Base-by-base conservation (phyloP, 2,113 vertebrate species). In the Rhinoptilus africanus region DNA sequence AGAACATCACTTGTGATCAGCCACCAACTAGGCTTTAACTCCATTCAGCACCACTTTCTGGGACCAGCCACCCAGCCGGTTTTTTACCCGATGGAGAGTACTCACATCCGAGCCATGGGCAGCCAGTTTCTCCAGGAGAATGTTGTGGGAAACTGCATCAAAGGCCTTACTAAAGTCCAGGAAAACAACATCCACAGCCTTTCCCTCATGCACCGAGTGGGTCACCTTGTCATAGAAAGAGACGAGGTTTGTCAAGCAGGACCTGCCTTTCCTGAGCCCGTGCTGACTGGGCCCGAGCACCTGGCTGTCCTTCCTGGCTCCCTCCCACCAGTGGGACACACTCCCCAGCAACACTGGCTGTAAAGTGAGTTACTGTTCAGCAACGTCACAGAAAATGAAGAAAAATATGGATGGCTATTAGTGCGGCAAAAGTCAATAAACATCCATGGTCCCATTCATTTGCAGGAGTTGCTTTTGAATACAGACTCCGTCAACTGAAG, bases 281-380 rank as follows among this genome's bases (percentile, higher is more conserved):
- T 39, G 27, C 27, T 72, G n/a, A 23, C 48, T 43, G 39, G 22
- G 37, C 22, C 37, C 26, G 71, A 74, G 34, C 37, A 13, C 20
- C 66, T 68, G 39, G 64, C 10, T 67, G 37, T 56, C 54, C 41
- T 28, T 22, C 20, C 3, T 0, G 37, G 32, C 8, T 16, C 24
- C 51, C 19, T 50, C 39, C 45, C 59, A 59, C 8, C 10, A 26
- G 32, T 0, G 0, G 41, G 12, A 17, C 1, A 2, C 8, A 3
- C 4, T 16, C 19, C 50, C 41, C 21, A 37, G 34, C 27, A 50
- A 37, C 1, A 2, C 5, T 15, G 18, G 6, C 12, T 51, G 32
- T 3, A 47, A 85, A 60, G 1, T 2, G 12, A 67, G 14, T 0
- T 35, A 45, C 4, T 57, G 20, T 19, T 30, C 28, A 89, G n/a